phyloP scores from a whole-genome alignment of 2,888 invertebrate genomes.

The Nomada fucata region DNA sequence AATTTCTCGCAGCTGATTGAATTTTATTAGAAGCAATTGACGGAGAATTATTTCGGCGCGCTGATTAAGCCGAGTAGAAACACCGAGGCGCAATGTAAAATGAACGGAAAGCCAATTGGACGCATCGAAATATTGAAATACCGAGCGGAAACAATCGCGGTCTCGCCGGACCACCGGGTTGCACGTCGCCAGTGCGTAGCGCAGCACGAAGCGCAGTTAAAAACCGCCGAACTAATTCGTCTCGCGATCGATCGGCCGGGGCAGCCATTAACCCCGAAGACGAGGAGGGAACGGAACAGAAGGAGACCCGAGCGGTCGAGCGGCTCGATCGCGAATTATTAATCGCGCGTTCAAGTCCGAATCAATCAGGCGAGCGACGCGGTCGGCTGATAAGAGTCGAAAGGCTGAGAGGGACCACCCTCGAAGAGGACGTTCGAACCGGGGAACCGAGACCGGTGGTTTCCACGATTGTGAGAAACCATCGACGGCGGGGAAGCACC shows the following conservation, averaged over 20 bases:
- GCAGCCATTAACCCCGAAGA: constrained; percentile 29
- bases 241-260: constrained; percentile 21
- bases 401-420: constrained; percentile 40
- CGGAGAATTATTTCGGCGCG: too few relatives aligned
- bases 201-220: neutral
- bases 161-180: too few relatives aligned
- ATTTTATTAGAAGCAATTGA: too few relatives aligned
- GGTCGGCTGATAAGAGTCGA: constrained; percentile 4
- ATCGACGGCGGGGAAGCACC: neutral
- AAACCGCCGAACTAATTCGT: constrained; percentile 8
- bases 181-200: too few relatives aligned
- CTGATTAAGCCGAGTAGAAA: too few relatives aligned
- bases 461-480: constrained; percentile 60
- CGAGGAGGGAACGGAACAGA: neutral
- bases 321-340: constrained; percentile 40
- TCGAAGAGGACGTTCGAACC: constrained; percentile 27
- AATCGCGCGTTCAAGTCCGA: constrained; percentile 40
- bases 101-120: too few relatives aligned
- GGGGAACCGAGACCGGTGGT: constrained; percentile 25
- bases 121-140: too few relatives aligned
- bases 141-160: too few relatives aligned
- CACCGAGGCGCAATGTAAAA: too few relatives aligned
- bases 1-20: too few relatives aligned
- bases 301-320: neutral
- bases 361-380: constrained; percentile 43